These are phyloP conservation scores for Pollenia labialis DNA, from an alignment of 2,888 invertebrate species.

Conservation along the genomic window DNA sequence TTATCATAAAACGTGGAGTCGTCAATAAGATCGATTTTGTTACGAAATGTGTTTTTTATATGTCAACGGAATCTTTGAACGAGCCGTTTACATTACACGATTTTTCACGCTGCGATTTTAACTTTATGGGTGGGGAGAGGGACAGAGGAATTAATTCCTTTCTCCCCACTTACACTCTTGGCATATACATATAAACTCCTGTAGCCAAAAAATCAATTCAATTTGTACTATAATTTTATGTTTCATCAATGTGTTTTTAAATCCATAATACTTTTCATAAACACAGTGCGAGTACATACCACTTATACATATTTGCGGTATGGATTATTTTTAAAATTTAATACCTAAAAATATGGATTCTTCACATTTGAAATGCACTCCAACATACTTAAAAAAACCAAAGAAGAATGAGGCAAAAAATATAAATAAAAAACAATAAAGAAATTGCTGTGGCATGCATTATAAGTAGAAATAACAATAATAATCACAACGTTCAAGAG, in stretches of 20 bases:
- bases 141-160: no score
- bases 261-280: conserved; percentile 1
- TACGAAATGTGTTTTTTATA: no score
- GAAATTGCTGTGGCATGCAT: conserved; percentile 61
- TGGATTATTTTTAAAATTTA: conserved; percentile 59
- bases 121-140: no score
- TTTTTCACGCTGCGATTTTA: no score
- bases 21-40: no score
- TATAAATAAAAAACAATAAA: conserved; percentile 32
- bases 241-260: conserved; percentile 26
- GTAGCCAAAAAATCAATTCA: background rate
- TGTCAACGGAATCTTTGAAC: no score
- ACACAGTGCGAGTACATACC: background rate
- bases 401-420: conserved; percentile 1
- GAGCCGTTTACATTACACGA: no score
- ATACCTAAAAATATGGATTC: conserved; percentile 73
- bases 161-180: no score
- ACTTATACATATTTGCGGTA: conserved; percentile 5
- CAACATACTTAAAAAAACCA: conserved; percentile 25
- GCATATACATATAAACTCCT: no score
- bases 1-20: no score
- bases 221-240: conserved; percentile 3
- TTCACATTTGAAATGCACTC: conserved; percentile 58
- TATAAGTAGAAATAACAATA: conserved; percentile 82
- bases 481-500: conserved; percentile 82